These are phyloP conservation scores for Onychostoma macrolepis DNA, from an alignment of 2,113 vertebrate species.

Conservation along the genomic window DNA sequence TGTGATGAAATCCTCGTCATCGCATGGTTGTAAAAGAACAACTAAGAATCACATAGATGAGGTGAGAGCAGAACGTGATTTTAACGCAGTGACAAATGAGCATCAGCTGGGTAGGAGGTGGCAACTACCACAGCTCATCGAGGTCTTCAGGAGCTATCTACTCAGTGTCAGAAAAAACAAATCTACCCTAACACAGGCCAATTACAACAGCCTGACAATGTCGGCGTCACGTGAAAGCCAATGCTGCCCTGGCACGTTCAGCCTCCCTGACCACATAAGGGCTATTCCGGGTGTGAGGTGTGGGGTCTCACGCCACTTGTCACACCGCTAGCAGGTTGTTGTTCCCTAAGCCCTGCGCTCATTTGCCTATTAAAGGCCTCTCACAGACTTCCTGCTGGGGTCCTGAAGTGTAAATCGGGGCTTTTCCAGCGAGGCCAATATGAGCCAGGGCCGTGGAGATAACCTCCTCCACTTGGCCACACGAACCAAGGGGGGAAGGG, in stretches of 20 bases:
- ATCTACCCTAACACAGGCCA: constrained; percentile 30
- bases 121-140: constrained; percentile 51
- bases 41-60: constrained; percentile 21
- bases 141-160: constrained; percentile 49
- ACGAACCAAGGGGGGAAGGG: constrained; percentile 73
- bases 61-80: constrained; percentile 41
- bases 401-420: constrained; percentile 85
- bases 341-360: constrained; percentile 59
- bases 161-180: constrained; percentile 46
- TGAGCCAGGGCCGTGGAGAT: constrained; percentile 57
- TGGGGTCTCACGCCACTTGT: constrained; percentile 74
- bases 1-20: neutral
- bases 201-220: constrained; percentile 35
- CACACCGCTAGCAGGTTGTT: constrained; percentile 76
- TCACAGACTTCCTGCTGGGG: constrained; percentile 85
- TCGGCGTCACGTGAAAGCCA: constrained; percentile 64
- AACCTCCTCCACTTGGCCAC: constrained; percentile 6
- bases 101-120: constrained; percentile 62
- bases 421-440: constrained; percentile 71
- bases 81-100: constrained; percentile 53
- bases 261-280: constrained; percentile 38
- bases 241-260: constrained; percentile 54
- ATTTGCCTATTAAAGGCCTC: constrained; percentile 84
- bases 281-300: constrained; percentile 60
- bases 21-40: neutral